Conservation (phyloP, 2,888 invertebrate genomes). For the Embidobia sp. region DNA sequence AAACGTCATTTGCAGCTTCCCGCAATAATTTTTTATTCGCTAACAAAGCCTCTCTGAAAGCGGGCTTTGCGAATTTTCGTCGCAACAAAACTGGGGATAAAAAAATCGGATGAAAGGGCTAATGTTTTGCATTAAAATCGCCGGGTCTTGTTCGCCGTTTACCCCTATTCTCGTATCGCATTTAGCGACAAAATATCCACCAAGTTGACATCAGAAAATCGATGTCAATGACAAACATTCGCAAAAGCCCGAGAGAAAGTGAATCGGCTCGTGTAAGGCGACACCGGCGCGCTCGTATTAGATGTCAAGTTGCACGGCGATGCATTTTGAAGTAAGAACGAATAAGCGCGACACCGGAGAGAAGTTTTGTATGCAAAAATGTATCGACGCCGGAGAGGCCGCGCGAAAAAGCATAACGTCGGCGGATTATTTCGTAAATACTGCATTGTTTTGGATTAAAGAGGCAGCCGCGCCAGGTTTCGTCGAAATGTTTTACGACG, state of each 20-base stretch:
- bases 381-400: constrained; percentile 19
- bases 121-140: too few relatives aligned
- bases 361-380: constrained; percentile 23
- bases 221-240: constrained; percentile 29
- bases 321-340: constrained; percentile 19
- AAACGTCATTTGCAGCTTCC: too few relatives aligned
- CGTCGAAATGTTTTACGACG: constrained; percentile 41
- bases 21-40: too few relatives aligned
- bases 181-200: constrained; percentile 24
- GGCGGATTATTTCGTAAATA: constrained; percentile 45
- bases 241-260: constrained; percentile 22
- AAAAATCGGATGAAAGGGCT: too few relatives aligned
- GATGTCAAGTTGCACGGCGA: constrained; percentile 19
- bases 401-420: constrained; percentile 21
- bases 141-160: too few relatives aligned
- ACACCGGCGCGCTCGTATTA: constrained; percentile 24
- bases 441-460: constrained; percentile 45
- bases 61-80: too few relatives aligned
- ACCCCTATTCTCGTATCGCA: background rate
- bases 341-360: constrained; percentile 37
- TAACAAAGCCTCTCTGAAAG: too few relatives aligned
- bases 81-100: too few relatives aligned
- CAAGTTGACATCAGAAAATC: constrained; percentile 11
- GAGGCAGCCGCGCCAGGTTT: constrained; percentile 37
- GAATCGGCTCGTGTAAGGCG: constrained; percentile 28